Conservation (phyloP, 2,113 vertebrate genomes). For the Pollimyrus isidori region DNA sequence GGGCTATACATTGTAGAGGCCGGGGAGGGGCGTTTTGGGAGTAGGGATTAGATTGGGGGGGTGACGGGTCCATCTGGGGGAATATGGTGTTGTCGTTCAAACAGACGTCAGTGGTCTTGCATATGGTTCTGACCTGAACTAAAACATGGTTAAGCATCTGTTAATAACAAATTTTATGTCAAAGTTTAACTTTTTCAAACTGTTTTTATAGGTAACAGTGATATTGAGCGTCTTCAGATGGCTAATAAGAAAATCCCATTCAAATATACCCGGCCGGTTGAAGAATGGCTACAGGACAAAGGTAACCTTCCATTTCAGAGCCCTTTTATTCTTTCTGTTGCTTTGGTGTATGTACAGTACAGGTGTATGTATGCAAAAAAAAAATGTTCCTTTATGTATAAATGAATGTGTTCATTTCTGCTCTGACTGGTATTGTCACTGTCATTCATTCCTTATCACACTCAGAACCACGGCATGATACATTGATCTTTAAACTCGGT, state of each 20-base stretch:
- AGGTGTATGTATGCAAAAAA: background rate
- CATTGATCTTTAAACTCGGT: slow-evolving; percentile 44
- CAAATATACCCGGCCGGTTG: slow-evolving; percentile 95
- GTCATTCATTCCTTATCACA: slow-evolving; percentile 64
- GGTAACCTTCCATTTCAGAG: slow-evolving; percentile 81
- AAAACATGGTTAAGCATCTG: slow-evolving; percentile 25
- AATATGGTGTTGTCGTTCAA: background rate
- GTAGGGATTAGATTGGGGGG: background rate
- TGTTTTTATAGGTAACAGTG: slow-evolving; percentile 98
- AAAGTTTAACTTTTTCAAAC: slow-evolving; percentile 69
- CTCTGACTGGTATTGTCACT: slow-evolving; percentile 19
- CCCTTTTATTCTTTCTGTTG: slow-evolving; percentile 12
- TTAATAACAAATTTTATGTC: too few species aligned
- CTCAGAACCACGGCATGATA: slow-evolving; percentile 45
- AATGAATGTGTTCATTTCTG: slow-evolving; percentile 61
- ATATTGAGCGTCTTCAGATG: slow-evolving; percentile 97
- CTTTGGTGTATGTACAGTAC: too few species aligned
- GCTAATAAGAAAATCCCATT: slow-evolving; percentile 99
- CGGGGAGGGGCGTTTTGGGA: background rate
- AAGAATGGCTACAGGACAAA: slow-evolving; percentile 99
- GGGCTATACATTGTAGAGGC: background rate
- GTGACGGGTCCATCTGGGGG: background rate
- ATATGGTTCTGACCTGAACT: slow-evolving; percentile 16
- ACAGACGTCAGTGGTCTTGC: background rate
- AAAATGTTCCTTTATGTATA: background rate